These are phyloP conservation scores for Emmelina monodactyla DNA, from an alignment of 2,888 invertebrate genomes.

Conservation along the genomic window DNA sequence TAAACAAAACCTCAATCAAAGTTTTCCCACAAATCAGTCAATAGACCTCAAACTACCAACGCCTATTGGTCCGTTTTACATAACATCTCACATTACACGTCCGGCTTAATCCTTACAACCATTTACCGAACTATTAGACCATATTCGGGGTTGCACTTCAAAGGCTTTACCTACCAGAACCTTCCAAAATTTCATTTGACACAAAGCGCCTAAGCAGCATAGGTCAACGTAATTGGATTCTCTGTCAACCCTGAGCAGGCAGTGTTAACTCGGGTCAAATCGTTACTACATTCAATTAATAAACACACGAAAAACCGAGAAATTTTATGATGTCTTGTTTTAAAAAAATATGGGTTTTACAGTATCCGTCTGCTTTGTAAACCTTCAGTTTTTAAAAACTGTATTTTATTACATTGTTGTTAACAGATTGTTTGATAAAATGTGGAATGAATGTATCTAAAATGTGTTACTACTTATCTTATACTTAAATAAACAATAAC, in stretches of 20 bases:
- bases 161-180: constrained; percentile 51
- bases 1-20: not conserved
- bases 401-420: too few relatives aligned
- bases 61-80: constrained; percentile 20
- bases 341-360: too few relatives aligned
- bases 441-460: too few relatives aligned
- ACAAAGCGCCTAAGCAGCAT: constrained; percentile 38
- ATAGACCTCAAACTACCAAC: constrained; percentile 16
- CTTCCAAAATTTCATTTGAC: constrained; percentile 50
- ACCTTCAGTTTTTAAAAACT: too few relatives aligned
- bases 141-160: constrained; percentile 58
- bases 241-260: constrained; percentile 25
- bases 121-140: constrained; percentile 46
- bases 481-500: too few relatives aligned
- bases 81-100: constrained; percentile 45
- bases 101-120: constrained; percentile 44
- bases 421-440: too few relatives aligned
- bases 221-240: constrained; percentile 36
- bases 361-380: too few relatives aligned
- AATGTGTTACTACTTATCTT: too few relatives aligned
- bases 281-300: too few relatives aligned
- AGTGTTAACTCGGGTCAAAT: constrained; percentile 11
- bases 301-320: too few relatives aligned
- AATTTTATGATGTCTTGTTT: too few relatives aligned
- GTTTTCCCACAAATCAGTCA: too few relatives aligned